Conservation (phyloP, 2,888 invertebrate genomes). For the Drosophila borborema region DNA sequence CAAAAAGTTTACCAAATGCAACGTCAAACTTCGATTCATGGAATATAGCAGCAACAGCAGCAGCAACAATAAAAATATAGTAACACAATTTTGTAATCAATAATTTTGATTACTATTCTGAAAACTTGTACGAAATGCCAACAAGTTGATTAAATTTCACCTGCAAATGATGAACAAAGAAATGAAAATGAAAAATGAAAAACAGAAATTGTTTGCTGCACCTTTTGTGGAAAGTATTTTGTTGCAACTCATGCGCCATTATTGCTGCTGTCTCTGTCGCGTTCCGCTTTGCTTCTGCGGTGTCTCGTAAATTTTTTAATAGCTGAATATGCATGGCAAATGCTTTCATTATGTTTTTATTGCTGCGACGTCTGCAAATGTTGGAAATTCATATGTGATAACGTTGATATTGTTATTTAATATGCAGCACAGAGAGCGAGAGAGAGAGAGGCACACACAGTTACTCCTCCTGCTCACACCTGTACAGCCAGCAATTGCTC, state of each 20-base stretch:
- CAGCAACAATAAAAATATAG: no score
- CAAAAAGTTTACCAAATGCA: slow-evolving; percentile 14
- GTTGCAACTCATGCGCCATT: not conserved
- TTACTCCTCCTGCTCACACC: not conserved
- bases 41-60: not conserved
- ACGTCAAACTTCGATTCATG: slow-evolving; percentile 30
- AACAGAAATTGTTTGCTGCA: slow-evolving; percentile 11
- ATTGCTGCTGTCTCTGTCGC: not conserved
- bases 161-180: not conserved
- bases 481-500: slow-evolving; percentile 8
- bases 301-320: slow-evolving; percentile 53
- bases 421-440: slow-evolving; percentile 39
- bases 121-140: slow-evolving; percentile 40
- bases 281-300: slow-evolving; percentile 4
- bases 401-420: slow-evolving; percentile 61
- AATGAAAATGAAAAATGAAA: not conserved
- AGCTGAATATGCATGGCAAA: slow-evolving; percentile 54
- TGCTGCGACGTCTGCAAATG: slow-evolving; percentile 53
- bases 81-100: slow-evolving; percentile 54
- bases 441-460: not conserved
- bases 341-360: slow-evolving; percentile 70
- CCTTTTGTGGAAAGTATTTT: slow-evolving; percentile 5
- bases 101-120: slow-evolving; percentile 63
- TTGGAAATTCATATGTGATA: slow-evolving; percentile 53
- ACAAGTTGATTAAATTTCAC: slow-evolving; percentile 62